phyloP scores from a whole-genome alignment of 2,888 invertebrate species.

The Nephrotoma appendiculata region DNA sequence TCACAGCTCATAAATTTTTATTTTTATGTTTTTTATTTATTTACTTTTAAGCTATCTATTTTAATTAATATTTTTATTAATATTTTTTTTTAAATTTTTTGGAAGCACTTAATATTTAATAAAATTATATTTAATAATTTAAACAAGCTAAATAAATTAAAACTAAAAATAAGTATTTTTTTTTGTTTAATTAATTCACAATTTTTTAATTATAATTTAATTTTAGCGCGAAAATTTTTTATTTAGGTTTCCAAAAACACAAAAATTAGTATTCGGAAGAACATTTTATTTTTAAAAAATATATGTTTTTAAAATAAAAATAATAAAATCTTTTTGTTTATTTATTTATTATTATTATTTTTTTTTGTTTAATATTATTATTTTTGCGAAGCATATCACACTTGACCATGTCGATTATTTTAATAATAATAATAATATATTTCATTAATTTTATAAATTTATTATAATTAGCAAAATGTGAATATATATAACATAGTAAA shows the following conservation, averaged over 20 bases:
- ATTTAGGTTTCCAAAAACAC: neutral
- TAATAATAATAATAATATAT: neutral
- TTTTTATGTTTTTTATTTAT: neutral
- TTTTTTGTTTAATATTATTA: neutral
- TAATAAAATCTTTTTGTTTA: neutral
- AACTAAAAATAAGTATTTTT: neutral
- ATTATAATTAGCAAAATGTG: neutral
- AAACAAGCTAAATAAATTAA: neutral
- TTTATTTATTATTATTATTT: neutral
- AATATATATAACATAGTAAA: neutral
- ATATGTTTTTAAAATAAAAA: neutral
- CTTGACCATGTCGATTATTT: neutral
- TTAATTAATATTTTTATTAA: neutral
- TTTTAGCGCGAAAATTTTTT: neutral
- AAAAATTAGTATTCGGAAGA: neutral
- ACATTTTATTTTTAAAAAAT: neutral
- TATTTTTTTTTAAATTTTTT: neutral
- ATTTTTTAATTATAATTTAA: neutral
- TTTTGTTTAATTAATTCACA: neutral
- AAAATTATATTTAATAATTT: neutral
- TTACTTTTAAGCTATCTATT: neutral
- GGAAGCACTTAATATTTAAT: neutral
- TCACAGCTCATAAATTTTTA: neutral
- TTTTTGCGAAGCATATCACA: neutral
- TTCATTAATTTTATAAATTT: neutral